Percentiles rank a stretch among this genome's conserved stretches.
Evolutionary conservation across 2,797 vertebrate genomes (phyloP).

Genomic region (Enteromius anoplus): DNA sequence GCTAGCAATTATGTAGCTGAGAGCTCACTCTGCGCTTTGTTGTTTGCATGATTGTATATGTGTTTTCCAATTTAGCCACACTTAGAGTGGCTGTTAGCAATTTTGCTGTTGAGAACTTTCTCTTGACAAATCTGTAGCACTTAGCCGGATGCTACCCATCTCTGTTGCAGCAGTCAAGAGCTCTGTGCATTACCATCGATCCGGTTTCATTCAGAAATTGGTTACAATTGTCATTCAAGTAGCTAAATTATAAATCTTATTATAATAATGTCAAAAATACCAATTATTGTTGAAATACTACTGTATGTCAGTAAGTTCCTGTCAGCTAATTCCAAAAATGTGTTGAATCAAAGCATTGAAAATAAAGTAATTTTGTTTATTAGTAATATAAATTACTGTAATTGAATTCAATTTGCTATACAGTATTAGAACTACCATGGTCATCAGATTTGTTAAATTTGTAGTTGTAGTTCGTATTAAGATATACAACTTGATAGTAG

Average conservation of each 20-base stretch:
- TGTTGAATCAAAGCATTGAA: not conserved
- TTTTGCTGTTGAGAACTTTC: conserved; percentile 34
- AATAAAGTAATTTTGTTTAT: not conserved
- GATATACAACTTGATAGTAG: not conserved
- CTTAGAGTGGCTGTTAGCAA: conserved; percentile 39
- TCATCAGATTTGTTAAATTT: not conserved
- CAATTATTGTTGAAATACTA: not conserved
- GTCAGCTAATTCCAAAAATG: not conserved
- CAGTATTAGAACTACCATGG: not conserved
- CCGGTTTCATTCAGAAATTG: conserved; percentile 7
- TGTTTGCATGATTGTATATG: conserved; percentile 26
- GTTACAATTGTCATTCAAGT: not conserved
- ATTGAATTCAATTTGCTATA: not conserved
- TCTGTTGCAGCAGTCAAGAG: conserved; percentile 28
- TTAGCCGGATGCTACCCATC: conserved; percentile 21
- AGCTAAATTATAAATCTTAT: not conserved
- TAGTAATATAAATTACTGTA: not conserved
- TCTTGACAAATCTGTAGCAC: conserved; percentile 18
- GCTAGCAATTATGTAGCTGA: conserved; percentile 34
- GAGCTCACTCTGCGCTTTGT: conserved; percentile 31
- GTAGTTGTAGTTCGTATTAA: not conserved
- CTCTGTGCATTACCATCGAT: not conserved
- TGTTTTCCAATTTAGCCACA: conserved; percentile 27
- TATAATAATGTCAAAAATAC: not conserved
- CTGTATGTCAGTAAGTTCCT: not conserved